phyloP scores from a whole-genome alignment of 2,797 vertebrate species.

The Pseudochaenichthys georgianus region DNA sequence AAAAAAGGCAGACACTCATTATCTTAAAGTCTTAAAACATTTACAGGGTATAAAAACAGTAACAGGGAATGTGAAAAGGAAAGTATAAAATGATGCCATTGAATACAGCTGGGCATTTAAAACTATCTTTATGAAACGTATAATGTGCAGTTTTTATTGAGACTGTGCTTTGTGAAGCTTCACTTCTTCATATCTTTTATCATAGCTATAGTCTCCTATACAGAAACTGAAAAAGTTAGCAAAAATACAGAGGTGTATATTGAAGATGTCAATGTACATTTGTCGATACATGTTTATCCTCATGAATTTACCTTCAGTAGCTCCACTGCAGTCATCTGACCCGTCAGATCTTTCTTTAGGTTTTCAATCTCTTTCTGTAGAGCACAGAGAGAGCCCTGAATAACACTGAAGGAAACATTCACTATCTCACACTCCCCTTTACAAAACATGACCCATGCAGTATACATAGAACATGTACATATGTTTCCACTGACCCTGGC shows the following conservation, averaged over 20 bases:
- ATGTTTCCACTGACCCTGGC: conserved; percentile 83
- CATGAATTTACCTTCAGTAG: conserved; percentile 73
- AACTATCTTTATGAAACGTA: conserved; percentile 24
- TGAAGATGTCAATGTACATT: conserved; percentile 10
- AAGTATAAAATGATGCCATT: background rate
- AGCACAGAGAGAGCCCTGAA: conserved; percentile 19
- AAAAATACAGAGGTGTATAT: background rate
- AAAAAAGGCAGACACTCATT: conserved; percentile 24
- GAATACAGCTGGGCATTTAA: conserved; percentile 14
- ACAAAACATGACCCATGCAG: conserved; percentile 18
- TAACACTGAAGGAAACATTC: conserved; percentile 15
- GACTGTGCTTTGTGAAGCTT: conserved; percentile 21
- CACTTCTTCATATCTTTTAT: conserved; percentile 18
- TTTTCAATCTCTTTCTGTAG: conserved; percentile 73
- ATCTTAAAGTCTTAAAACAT: conserved; percentile 30
- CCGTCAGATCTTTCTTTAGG: conserved; percentile 64
- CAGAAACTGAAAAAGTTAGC: background rate
- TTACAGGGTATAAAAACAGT: background rate
- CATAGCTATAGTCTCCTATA: background rate
- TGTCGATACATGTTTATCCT: conserved; percentile 3
- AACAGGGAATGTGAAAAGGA: background rate
- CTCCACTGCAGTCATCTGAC: conserved; percentile 56
- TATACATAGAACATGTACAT: conserved; percentile 39
- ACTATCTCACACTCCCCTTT: conserved; percentile 1
- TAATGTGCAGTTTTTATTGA: conserved; percentile 19